Evolutionary conservation across 1,140 invertebrate genomes (phyloP), one percentile per base, ranked within the genome.

Genomic region (Tetramorium parvispinum): DNA sequence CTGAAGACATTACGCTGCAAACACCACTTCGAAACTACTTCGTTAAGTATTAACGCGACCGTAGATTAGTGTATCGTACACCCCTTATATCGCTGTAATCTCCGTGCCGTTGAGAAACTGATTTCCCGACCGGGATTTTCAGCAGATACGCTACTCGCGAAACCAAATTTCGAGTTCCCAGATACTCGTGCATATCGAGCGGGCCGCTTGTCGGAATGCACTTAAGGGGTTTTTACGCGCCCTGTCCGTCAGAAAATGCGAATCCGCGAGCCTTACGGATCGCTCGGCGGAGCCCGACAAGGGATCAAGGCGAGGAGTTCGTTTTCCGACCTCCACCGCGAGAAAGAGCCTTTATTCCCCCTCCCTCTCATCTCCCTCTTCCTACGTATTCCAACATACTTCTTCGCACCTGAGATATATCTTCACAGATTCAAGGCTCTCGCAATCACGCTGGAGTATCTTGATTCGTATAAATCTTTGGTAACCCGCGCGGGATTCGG

Each of bases 391-490:
- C 89, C 65, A 61, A 71, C 90, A 66, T 91, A 83, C 73, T 91
- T 89, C 89, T 79, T 88, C 85, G 79, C 85, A 88, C 73, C 86
- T 91, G 85, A 88, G 89, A 93, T 92, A 92, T 85, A 88, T 91
- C 87, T 91, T 85, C 51, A 46, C 65, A 79, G 90, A 57, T 85
- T 46, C 79, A 6, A 66, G 78, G 77, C 73, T 87, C 53, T 85
- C 73, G 90, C 88, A 92, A 93, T 91, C 92, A 88, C 89, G 63
- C 88, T 37, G 87, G 66, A 88, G 86, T 92, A 91, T 92, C 91
- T 91, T 88, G 91, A 92, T 93, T 90, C 88, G 89, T 89, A 92
- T 93, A 93, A 93, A 92, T 93, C 91, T 91, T 87, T 53, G 61
- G 89, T 88, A 90, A 92, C 91, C 91, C 87, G 86, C 71, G 8